phyloP scores from a whole-genome alignment of 2,888 invertebrate genomes.

The Torymus texanus region DNA sequence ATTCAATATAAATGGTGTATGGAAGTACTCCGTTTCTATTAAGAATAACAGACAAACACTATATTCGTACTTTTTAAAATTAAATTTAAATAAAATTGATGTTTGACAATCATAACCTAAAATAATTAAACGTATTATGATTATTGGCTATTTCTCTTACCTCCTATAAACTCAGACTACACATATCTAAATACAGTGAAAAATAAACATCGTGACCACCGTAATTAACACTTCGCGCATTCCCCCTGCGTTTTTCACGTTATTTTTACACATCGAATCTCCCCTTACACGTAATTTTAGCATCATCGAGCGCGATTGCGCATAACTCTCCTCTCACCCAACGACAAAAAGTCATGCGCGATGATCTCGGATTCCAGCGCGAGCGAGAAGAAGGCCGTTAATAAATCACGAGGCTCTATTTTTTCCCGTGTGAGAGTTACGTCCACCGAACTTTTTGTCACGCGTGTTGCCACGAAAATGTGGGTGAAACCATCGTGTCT shows the following conservation, averaged over 20 bases:
- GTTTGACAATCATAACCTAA: no score
- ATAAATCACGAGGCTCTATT: constrained; percentile 31
- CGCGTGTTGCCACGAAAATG: constrained; percentile 29
- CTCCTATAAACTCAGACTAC: no score
- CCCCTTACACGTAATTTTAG: constrained; percentile 35
- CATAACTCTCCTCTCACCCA: neutral
- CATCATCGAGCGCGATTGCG: neutral
- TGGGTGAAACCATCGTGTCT: constrained; percentile 42
- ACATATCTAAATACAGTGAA: no score
- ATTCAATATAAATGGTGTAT: no score
- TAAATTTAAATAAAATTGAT: no score
- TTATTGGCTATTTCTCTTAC: no score
- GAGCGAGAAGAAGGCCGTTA: neutral
- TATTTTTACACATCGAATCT: constrained; percentile 21
- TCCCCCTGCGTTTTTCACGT: neutral
- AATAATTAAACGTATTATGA: no score
- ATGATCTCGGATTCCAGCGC: constrained; percentile 34
- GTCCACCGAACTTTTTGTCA: constrained; percentile 28
- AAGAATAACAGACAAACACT: no score
- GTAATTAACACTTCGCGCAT: no score
- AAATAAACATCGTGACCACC: no score
- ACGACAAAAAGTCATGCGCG: constrained; percentile 11
- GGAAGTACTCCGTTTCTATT: no score
- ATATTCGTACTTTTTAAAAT: no score
- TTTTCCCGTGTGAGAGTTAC: constrained; percentile 11